Base-by-base conservation (phyloP, 2,888 invertebrate genomes). In the Heliothis peltigera region DNA sequence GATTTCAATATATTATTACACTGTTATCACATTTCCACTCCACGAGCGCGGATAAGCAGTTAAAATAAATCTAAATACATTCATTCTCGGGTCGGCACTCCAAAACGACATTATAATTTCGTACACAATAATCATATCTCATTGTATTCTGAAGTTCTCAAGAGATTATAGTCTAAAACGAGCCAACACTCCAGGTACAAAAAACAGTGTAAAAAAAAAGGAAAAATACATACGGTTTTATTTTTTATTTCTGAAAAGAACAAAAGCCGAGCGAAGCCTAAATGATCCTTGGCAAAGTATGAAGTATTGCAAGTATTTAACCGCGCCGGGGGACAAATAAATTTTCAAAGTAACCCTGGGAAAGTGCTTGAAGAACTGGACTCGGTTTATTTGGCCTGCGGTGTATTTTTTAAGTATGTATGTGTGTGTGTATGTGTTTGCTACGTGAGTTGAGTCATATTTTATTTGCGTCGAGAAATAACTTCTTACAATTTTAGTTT, bases 241-340 rank as follows among this genome's bases (percentile, higher is more conserved):
- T 54, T 64, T 73, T 81, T 70, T 72, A 71, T 75, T 80, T 70
- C 22, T 65, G 60, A 69, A 76, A 79, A 70, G 65, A 79, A 80
- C 67, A 76, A 80, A 80, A 80, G 81, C 71, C 64, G 53, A 25
- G 68, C 44, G 74, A 79, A 79, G 77, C 80, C 70, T 70, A 79
- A 81, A 74, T 81, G 80, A 80, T 80, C 81, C 81, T 76, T 64
- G 28, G 67, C 56, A 79, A 80, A 80, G 81, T 79, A 80, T 80
- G 81, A 80, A 81, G 79, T 77, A 80, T 81, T 66, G 77, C 70
- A 77, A 81, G 80, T 72, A 81, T 80, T 80, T 81, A 80, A 79
- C 79, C 68, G 68, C 62, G 66, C 72, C 46, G 12, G 44, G 77
- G 80, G 76, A 79, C 81, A 81, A 77, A 80, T 81, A 80, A 69